Base-by-base conservation (phyloP, 1,140 invertebrate genomes). In the Galleria mellonella region DNA sequence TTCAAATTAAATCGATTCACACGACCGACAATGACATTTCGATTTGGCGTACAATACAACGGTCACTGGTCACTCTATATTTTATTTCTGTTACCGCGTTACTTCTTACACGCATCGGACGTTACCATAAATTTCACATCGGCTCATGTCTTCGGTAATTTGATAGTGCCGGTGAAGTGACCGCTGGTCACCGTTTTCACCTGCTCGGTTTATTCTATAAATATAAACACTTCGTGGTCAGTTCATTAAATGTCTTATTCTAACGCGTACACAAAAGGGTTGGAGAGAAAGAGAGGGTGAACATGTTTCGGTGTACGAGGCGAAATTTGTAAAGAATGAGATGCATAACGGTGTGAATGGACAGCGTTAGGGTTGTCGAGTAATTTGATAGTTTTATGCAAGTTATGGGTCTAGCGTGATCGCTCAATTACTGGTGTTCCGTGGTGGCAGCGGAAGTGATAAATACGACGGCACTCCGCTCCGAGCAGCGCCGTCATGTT, bases 391-490 rank as follows among this genome's bases (percentile, higher is more conserved):
- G 68, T 63, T 63, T 59, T 44, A 43, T 51, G 55, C 59, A 45
- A 75, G 58, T 68, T 70, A 72, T 70, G 63, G 65, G 49, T 48
- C 48, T 43, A 27, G 51, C 48, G 63, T 72, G 73, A 77, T 67
- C 71, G 66, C 73, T 77, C 73, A 77, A 77, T 77, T 77, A 74
- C 61, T n/a, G 35, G 62, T 72, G 71, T 72, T 69, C 69, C 69
- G 68, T 64, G 65, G 49, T 53, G 45, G 47, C 13, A 45, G 52
- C 65, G 73, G 73, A 77, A 77, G 66, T 63, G 56, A 63, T 77
- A 74, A 77, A 77, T 74, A 72, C 44, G 32, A 39, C 55, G 45
- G 41, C 49, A n/a, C n/a, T n/a, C 47, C 58, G 43, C 42, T 47
- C 52, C 33, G 43, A 55, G 43, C 47, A 42, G 43, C 46, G 45